phyloP scores from a whole-genome alignment of 2,113 vertebrate genomes.

The Cyprinodon brontotheroides region DNA sequence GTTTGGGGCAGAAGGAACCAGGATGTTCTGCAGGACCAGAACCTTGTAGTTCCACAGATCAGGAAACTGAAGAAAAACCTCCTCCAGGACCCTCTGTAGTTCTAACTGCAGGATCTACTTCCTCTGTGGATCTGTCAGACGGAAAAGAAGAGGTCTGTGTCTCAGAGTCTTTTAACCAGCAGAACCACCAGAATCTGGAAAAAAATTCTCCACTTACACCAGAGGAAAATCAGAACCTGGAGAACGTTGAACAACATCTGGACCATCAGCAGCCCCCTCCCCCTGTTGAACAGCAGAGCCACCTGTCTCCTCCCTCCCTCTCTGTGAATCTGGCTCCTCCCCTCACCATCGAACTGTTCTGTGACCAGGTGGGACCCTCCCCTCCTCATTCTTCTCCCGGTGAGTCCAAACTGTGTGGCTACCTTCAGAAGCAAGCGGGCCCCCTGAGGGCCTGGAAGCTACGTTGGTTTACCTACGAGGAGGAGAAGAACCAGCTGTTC shows the following conservation, averaged over 20 bases:
- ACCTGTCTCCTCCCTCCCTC: not conserved
- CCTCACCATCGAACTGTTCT: constrained; percentile 13
- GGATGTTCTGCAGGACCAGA: not conserved
- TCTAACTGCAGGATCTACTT: not conserved
- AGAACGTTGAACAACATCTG: not conserved
- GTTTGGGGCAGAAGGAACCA: not conserved
- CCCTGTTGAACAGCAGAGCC: not conserved
- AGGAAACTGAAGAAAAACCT: not conserved
- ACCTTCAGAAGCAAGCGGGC: constrained; percentile 88
- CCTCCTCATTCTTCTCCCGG: not conserved
- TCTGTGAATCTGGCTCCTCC: constrained; percentile 13
- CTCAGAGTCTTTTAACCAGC: not conserved
- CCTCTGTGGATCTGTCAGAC: too few relatives aligned
- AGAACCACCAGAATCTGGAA: not conserved
- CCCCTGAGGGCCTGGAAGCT: constrained; percentile 91
- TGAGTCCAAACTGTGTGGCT: constrained; percentile 86
- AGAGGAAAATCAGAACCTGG: not conserved
- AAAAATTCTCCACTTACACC: too few relatives aligned
- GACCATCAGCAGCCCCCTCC: not conserved
- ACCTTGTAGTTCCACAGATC: not conserved
- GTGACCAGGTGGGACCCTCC: not conserved
- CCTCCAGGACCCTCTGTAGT: not conserved
- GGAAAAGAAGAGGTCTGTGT: too few relatives aligned
- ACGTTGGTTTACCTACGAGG: constrained; percentile 92
- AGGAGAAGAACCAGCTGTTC: constrained; percentile 85